Conservation (phyloP, 2,797 vertebrate genomes). For the Parauchenoglanis ngamensis region DNA sequence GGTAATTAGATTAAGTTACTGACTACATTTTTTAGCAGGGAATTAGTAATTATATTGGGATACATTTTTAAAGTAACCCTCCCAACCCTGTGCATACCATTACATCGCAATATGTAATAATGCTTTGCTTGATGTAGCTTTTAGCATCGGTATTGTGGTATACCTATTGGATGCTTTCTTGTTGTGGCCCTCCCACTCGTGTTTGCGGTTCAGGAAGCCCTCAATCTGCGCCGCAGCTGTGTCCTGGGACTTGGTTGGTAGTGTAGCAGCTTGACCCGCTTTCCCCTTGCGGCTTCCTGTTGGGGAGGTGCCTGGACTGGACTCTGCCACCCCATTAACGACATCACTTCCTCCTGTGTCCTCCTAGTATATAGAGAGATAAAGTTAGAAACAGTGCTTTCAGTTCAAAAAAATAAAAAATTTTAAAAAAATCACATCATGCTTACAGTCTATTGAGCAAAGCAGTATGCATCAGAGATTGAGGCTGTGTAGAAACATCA, state of each 20-base stretch:
- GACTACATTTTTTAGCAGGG: too few species aligned
- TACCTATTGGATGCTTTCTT: constrained; percentile 98
- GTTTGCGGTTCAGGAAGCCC: constrained; percentile 91
- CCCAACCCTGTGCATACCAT: too few species aligned
- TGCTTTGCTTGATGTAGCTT: too few species aligned
- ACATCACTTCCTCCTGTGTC: constrained; percentile 77
- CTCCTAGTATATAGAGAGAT: constrained; percentile 68
- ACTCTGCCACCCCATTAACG: constrained; percentile 84
- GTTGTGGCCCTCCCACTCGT: constrained; percentile 93
- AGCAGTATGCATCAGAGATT: constrained; percentile 42
- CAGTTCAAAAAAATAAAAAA: too few species aligned
- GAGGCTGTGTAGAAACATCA: constrained; percentile 60
- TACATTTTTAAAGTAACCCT: too few species aligned
- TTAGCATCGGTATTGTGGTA: background rate
- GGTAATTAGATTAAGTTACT: too few species aligned
- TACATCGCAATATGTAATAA: background rate
- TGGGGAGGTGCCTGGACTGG: constrained; percentile 85
- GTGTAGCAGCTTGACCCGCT: constrained; percentile 82
- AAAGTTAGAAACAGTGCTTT: background rate
- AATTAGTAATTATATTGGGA: too few species aligned
- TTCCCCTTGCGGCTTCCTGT: constrained; percentile 68
- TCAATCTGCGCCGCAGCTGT: constrained; percentile 83
- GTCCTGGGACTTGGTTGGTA: constrained; percentile 86
- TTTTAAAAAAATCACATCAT: background rate
- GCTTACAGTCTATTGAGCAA: constrained; percentile 6